Percentiles rank a stretch among this genome's conserved stretches.
Evolutionary conservation across 2,888 invertebrate species (phyloP).

Genomic region (Atherix ibis): DNA sequence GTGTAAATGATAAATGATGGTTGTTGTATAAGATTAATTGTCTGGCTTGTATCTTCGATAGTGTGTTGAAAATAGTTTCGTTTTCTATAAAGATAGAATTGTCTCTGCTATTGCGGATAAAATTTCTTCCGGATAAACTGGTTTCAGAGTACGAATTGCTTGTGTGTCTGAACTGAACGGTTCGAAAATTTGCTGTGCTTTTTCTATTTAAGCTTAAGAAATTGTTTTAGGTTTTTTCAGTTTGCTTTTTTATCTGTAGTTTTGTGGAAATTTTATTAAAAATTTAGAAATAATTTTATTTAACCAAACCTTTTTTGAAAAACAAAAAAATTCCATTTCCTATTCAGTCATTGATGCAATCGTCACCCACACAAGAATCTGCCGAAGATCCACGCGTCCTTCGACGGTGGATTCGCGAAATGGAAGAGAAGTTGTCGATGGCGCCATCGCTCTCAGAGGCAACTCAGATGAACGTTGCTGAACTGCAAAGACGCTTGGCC

Average conservation of each 20-base stretch:
- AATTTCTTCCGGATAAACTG: too few relatives aligned
- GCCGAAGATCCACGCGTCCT: constrained; percentile 38
- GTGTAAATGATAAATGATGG: constrained; percentile 10
- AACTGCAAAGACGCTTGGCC: constrained; percentile 59
- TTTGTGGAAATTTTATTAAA: neutral
- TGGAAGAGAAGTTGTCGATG: constrained; percentile 59
- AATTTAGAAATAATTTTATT: constrained; percentile 1
- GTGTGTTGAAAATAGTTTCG: too few relatives aligned
- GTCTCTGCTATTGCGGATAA: too few relatives aligned
- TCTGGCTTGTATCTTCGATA: too few relatives aligned
- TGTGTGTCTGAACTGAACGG: too few relatives aligned
- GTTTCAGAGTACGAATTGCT: constrained; percentile 1
- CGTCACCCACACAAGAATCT: constrained; percentile 22
- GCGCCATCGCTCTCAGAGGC: constrained; percentile 57
- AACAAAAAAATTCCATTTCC: too few relatives aligned
- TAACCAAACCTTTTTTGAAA: too few relatives aligned
- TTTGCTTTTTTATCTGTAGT: neutral
- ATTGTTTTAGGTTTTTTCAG: too few relatives aligned
- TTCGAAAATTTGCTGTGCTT: too few relatives aligned
- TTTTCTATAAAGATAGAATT: too few relatives aligned
- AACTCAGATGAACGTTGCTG: constrained; percentile 51
- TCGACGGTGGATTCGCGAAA: constrained; percentile 71
- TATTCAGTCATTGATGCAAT: constrained; percentile 21
- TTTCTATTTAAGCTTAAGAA: too few relatives aligned
- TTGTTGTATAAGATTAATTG: neutral